Evolutionary conservation across 2,113 vertebrate genomes (phyloP), one percentile per base, ranked within the genome.

Genomic region (Callithrix jacchus): DNA sequence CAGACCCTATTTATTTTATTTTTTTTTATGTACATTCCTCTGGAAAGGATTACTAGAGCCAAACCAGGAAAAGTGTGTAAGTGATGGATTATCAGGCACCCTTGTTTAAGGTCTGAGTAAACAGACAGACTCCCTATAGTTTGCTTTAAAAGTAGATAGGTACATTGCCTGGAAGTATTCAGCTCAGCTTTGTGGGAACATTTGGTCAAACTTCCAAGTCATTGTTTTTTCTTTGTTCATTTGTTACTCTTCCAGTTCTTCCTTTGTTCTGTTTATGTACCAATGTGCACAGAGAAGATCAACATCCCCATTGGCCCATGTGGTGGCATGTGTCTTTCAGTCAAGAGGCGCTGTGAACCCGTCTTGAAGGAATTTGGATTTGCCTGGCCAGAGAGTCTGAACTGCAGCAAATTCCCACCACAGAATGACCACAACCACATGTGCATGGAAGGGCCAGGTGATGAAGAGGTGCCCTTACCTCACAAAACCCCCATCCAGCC

Each of bases 221-320:
- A 97, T 92, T 96, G 85, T 97, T 97, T 97, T 93, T 97, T 94
- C 95, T 96, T 70, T 97, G 95, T 96, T 95, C 95, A 42, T 96
- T 97, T 87, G 91, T 97, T 93, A 94, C 95, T 97, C 93, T 96
- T 97, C 23, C 97, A 99, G 99, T 99, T 99, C 98, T 99, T 99
- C 98, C 99, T 99, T 94, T 99, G 99, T 98, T 99, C 99, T 0
- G 99, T 99, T 80, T 99, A 99, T 56, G 99, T 99, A 89, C 99
- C 99, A 0, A 99, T 99, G 99, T 99, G 99, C 98, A 99, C 99
- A 0, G 99, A 99, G 98, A 99, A 99, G 98, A 99, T 99, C 91
- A 99, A 99, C 96, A 99, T 99, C 98, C 99, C 99, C 37, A 99
- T 99, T 6, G 99, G 99, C 35, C 99, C 99, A 0, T 99, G 99